phyloP scores from a whole-genome alignment of 2,888 invertebrate genomes.

The Amiota minor region DNA sequence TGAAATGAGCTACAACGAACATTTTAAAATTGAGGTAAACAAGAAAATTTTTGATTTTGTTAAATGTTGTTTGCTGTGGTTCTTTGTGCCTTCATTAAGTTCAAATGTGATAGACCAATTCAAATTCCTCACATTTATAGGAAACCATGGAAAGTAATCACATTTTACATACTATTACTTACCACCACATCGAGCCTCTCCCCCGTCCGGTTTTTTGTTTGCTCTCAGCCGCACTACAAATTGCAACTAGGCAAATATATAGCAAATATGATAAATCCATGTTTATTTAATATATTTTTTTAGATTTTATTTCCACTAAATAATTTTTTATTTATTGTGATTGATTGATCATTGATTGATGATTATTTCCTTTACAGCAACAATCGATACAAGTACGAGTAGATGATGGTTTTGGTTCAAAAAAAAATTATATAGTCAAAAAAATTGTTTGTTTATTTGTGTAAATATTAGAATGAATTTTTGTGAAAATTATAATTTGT shows the following conservation, averaged over 20 bases:
- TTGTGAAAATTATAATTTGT: slow-evolving; percentile 12
- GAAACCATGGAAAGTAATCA: no score
- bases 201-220: slow-evolving; percentile 81
- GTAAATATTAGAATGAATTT: slow-evolving; percentile 33
- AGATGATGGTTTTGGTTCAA: no score
- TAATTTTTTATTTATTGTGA: slow-evolving; percentile 33
- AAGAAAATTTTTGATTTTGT: no score
- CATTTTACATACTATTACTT: slow-evolving; percentile 72
- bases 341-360: background rate
- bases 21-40: no score
- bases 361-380: no score
- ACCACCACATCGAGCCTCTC: slow-evolving; percentile 95
- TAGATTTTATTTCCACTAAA: slow-evolving; percentile 26
- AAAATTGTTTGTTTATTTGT: slow-evolving; percentile 9
- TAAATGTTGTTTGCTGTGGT: no score
- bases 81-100: no score
- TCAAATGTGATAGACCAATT: no score
- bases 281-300: slow-evolving; percentile 32
- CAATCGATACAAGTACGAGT: no score
- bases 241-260: slow-evolving; percentile 66
- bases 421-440: no score
- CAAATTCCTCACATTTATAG: no score
- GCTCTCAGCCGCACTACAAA: slow-evolving; percentile 68
- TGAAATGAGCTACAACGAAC: slow-evolving; percentile 40
- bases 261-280: slow-evolving; percentile 72